Base-by-base conservation (phyloP, 2,113 vertebrate species). In the Mastomys coucha region DNA sequence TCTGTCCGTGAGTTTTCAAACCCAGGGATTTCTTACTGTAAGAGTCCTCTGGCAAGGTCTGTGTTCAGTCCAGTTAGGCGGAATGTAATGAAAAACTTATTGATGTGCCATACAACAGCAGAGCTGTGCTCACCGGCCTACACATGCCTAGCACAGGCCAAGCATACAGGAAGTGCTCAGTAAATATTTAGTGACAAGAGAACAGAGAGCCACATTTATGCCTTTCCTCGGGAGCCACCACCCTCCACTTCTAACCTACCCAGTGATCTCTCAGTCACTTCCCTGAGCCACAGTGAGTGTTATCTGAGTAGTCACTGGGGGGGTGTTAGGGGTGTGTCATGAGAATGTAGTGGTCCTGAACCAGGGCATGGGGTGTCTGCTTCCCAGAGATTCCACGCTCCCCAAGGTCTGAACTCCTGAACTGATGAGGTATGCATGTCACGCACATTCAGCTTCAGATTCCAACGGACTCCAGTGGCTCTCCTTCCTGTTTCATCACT, bases 181-280 rank as follows among this genome's bases (percentile, higher is more conserved):
- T 53, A 88, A 84, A 24, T 42, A 36, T 49, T 65, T 11, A 17
- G 20, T 39, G 20, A 36, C 69, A 88, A 28, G n/a, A 93, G 22
- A 70, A 69, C 22, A 26, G 17, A 88, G 60, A 88, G 75, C 69
- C 77, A 56, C 33, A 42, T 88, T 51, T 45, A 36, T 16, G 16
- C 65, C 75, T 91, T 77, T 49, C 76, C n/a, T 5, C 20, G 4
- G 39, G 51, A 80, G 60, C 49, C 4, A 0, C 86, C 33, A 45
- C 58, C 33, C 45, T 96, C 39, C 33, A 65, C 7, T 33, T 16
- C n/a, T 3, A 81, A 10, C 58, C 58, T 0, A 1, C 9, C 87
- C 90, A 87, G 0, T 36, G 42, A 45, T 90, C 92, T 78, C 22
- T 70, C 49, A 53, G 75, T 76, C 91, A 93, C 67, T 49, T 91